Evolutionary conservation across 2,797 vertebrate genomes (phyloP).

Genomic region (Enteromius argenteus): DNA sequence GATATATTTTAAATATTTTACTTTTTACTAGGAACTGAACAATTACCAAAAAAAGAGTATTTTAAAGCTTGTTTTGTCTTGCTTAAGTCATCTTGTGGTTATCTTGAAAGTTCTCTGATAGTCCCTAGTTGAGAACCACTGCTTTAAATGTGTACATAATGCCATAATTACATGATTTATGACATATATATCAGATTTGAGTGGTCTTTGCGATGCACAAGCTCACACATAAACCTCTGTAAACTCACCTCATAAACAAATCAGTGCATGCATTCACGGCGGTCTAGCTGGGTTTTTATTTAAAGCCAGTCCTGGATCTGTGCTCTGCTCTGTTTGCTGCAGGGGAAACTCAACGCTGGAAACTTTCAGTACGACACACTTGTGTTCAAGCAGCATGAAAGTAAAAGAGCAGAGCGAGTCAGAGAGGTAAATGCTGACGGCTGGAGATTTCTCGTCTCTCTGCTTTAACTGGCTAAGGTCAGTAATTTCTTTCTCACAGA

Average conservation of each 20-base stretch:
- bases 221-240: background rate
- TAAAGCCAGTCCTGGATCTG: background rate
- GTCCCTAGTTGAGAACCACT: background rate
- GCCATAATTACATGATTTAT: background rate
- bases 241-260: background rate
- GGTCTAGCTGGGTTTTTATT: background rate
- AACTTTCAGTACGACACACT: constrained; percentile 28
- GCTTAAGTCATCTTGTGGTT: too few species aligned
- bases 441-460: constrained; percentile 32
- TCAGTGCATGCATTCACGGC: background rate
- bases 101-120: too few species aligned
- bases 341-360: background rate
- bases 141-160: background rate
- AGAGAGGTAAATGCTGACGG: constrained; percentile 32
- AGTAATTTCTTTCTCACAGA: constrained; percentile 52
- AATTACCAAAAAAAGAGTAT: too few species aligned
- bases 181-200: background rate
- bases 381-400: constrained; percentile 32
- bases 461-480: constrained; percentile 51
- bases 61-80: too few species aligned
- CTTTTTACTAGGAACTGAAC: too few species aligned
- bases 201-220: background rate
- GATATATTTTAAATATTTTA: too few species aligned
- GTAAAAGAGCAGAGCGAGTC: constrained; percentile 22
- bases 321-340: background rate